Base-by-base conservation (phyloP, 2,797 vertebrate species). In the Oophaga sylvatica region DNA sequence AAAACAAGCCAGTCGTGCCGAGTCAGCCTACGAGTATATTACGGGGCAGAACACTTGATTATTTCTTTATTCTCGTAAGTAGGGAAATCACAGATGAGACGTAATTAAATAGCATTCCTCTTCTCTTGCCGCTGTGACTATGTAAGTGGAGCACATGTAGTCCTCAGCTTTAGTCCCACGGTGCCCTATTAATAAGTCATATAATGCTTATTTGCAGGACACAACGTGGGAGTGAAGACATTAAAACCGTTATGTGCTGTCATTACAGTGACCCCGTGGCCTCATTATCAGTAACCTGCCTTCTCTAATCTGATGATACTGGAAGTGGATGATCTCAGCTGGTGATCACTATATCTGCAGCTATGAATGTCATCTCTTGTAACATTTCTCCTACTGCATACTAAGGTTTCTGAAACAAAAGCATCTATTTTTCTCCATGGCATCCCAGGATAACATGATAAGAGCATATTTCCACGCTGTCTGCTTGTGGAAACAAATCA, bases 221-320 rank as follows among this genome's bases (percentile, higher is more conserved):
- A 5, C 70, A 45, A 35, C 20, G 35, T 73, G 70, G 41, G 71
- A 53, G 12, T 56, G 75, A 77, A 75, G 71, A 45, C 19, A n/a
- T 48, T 48, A 48, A 75, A 22, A n/a, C 45, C 48, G 8, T 45
- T n/a, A 48, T n/a, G 71, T 22, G 41, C 22, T 53, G 65, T 82
- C 70, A 56, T 31, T 68, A 56, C 67, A 83, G 48, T 84, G 82
- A 45, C 56, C 68, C 16, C 31, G 71, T 75, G 81, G 8, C 81
- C 68, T 75, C 57, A 29, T 84, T 77, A 84, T 77, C 83, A 20
- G 62, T 26, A 41, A 41, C 62, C 48, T n/a, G 73, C 67, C n/a
- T 20, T 26, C 22, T 73, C 57, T 15, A 1, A 83, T 86, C 80
- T 77, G 70, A 57, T 82, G 22, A 67, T 65, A 31, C 19, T 41